Base-by-base conservation (phyloP, 2,888 invertebrate species). In the Aradus depressus region DNA sequence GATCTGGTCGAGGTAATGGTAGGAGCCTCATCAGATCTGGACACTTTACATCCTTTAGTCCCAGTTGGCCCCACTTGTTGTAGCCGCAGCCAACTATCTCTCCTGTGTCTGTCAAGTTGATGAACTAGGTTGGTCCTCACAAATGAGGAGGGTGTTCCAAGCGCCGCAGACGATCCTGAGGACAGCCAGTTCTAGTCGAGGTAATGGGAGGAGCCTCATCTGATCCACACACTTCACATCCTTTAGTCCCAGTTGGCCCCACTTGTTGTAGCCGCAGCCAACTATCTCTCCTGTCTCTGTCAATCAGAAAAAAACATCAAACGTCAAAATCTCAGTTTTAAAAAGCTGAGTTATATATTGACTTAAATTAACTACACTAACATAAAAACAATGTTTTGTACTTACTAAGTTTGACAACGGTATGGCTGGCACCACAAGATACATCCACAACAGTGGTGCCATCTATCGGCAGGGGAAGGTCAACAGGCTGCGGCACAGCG, bases 31-130 rank as follows among this genome's bases (percentile, higher is more conserved):
- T 58, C 5, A 35, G 12, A 8, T 49, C 43, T 6, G 53, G 50
- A 22, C 48, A 48, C 3, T 56, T 49, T 16, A 58, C 52, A 10
- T 54, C 56, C 2, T 60, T 38, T 26, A 60, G 60, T 6, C 81
- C 83, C 39, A 91, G 66, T 63, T 91, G 90, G 1, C 84, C 84
- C 68, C 88, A 85, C 61, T 78, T 79, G 68, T 89, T 89, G 73
- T 80, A 84, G 12, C 91, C 92, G 64, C 79, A 74, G 1, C 82
- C 81, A 77, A 80, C 83, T 12, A 90, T 63, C 28, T 74, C 67
- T 14, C 78, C 76, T n/a, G n/a, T n/a, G n/a, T n/a, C n/a, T n/a
- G n/a, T n/a, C n/a, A n/a, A n/a, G n/a, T n/a, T n/a, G n/a, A n/a
- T n/a, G n/a, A n/a, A n/a, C n/a, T n/a, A n/a, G n/a, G n/a, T n/a